Evolutionary conservation across 2,888 invertebrate species (phyloP).

Genomic region (Sisyra terminalis): DNA sequence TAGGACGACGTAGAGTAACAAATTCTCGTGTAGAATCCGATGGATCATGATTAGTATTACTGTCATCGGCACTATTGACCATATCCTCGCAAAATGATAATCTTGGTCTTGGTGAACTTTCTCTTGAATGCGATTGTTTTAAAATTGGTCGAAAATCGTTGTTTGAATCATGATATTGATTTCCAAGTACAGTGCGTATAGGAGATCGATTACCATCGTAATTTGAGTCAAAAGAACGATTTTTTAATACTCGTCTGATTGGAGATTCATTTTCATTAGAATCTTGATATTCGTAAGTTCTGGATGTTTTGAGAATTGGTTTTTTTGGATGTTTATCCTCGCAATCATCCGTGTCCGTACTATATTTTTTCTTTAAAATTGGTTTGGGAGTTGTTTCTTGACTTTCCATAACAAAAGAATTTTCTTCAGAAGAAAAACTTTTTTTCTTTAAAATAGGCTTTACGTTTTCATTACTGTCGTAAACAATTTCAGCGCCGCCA

Average conservation of each 20-base stretch:
- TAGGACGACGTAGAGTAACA: too few species aligned
- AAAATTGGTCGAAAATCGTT: conserved; percentile 39
- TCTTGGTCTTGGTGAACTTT: conserved; percentile 44
- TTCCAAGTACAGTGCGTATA: conserved; percentile 24
- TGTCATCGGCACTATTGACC: conserved; percentile 29
- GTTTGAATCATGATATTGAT: conserved; percentile 17
- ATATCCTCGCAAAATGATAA: conserved; percentile 43
- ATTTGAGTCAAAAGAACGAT: conserved; percentile 31
- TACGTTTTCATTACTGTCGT: conserved; percentile 42
- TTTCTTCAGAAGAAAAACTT: conserved; percentile 50
- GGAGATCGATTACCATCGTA: conserved; percentile 28
- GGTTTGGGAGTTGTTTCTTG: conserved; percentile 43
- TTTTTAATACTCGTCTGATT: not conserved
- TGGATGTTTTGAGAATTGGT: conserved; percentile 62
- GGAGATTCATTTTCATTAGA: not conserved
- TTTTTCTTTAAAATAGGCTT: conserved; percentile 74
- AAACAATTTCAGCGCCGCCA: conserved; percentile 36
- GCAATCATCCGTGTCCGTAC: conserved; percentile 56
- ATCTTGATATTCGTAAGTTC: conserved; percentile 23
- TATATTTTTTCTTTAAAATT: conserved; percentile 75
- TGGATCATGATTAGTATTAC: conserved; percentile 25
- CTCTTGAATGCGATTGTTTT: conserved; percentile 39
- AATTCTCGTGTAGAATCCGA: too few species aligned
- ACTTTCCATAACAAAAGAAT: conserved; percentile 31
- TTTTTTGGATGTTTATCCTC: conserved; percentile 48